Evolutionary conservation across 2,797 vertebrate species (phyloP), one percentile per base, ranked within the genome.

Genomic region (Sebastes paucispinis): DNA sequence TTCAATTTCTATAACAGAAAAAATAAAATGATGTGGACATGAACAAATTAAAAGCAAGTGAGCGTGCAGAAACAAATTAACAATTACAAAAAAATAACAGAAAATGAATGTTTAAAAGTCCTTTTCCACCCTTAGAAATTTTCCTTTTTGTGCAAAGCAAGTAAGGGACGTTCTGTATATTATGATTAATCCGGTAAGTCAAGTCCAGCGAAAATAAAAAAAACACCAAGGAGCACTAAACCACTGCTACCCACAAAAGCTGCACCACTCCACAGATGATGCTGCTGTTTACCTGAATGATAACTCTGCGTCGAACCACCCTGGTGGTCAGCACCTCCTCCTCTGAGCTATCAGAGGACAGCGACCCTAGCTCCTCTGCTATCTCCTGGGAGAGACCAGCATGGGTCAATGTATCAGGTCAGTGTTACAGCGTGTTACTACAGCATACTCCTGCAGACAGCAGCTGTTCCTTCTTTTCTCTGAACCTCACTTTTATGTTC

Each of bases 251-350:
- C 29, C 58, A 70, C 62, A 71, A 67, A 72, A 57, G 14, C 67
- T 71, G 29, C 74, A 69, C 73, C 73, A 68, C 74, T 57, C 27
- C 34, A 78, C 47, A 60, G 31, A 10, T 32, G 59, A 20, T 79
- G 83, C 81, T 73, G 34, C 34, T 11, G 63, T 86, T 91, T 99
- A 99, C 98, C 98, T 99, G 98, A 81, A 99, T 99, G 84, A 99
- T 97, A 86, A 99, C 97, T 91, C 98, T 97, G 67, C 98, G 98
- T 75, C 97, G 97, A 89, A 99, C 89, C 88, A 99, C 97, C 94
- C 98, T 97, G 96, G 98, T 99, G 77, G 98, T 99, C 92, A 99
- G 94, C 91, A 97, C 96, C 84, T 98, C 97, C 6, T 99, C 98
- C 93, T 99, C 98, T 47, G 97, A 98, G 96, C 97, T 98, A 94